These are phyloP conservation scores for Catajapyx aquilonaris DNA, from an alignment of 1,140 invertebrate genomes.

Conservation along the genomic window DNA sequence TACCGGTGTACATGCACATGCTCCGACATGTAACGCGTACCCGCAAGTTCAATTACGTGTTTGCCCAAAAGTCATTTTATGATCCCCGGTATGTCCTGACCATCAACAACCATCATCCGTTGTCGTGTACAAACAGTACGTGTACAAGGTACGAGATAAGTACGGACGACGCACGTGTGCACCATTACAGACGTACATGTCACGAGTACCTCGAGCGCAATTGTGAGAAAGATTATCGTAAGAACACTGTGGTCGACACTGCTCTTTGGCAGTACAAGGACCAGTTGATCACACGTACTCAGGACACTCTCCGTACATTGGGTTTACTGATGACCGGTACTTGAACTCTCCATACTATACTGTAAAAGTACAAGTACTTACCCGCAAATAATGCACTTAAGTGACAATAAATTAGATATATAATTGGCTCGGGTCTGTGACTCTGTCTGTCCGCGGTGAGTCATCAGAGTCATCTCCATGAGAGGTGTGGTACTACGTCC, in stretches of 20 bases:
- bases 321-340: too few species aligned
- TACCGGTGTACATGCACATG: constrained; percentile 14
- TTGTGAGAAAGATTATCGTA: constrained; percentile 18
- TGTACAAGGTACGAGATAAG: constrained; percentile 20
- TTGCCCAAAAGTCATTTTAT: constrained; percentile 20
- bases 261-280: constrained; percentile 21
- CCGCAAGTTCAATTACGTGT: constrained; percentile 20
- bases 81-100: constrained; percentile 21
- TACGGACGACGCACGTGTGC: constrained; percentile 24
- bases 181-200: constrained; percentile 27
- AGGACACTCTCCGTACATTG: too few species aligned
- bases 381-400: too few species aligned
- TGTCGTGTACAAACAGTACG: constrained; percentile 18
- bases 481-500: too few species aligned
- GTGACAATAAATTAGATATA: too few species aligned
- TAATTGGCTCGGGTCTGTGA: too few species aligned
- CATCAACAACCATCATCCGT: constrained; percentile 24
- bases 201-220: constrained; percentile 18
- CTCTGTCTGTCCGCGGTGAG: too few species aligned
- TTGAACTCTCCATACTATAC: too few species aligned
- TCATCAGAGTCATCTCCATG: too few species aligned
- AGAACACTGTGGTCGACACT: constrained; percentile 17
- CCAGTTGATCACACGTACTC: too few species aligned
- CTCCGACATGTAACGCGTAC: constrained; percentile 17
- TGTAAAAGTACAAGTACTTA: too few species aligned